Conservation (phyloP, 2,888 invertebrate genomes). For the Athalia cordata region DNA sequence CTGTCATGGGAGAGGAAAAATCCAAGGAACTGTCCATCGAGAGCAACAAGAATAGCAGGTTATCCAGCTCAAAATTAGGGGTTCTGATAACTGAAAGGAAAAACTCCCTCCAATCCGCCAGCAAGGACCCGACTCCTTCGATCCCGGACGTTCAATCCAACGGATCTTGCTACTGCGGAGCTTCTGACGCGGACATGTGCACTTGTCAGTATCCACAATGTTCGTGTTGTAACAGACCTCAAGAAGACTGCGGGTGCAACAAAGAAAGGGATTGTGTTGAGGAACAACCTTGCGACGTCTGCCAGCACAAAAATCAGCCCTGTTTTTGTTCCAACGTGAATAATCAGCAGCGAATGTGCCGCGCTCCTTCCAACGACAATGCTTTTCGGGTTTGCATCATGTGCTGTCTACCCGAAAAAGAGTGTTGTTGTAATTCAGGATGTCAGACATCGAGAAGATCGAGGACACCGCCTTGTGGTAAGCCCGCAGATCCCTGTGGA, state of each 20-base stretch:
- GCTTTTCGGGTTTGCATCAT: conserved; percentile 35
- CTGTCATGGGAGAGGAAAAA: neutral
- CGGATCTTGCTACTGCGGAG: conserved; percentile 1
- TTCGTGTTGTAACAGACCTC: conserved; percentile 11
- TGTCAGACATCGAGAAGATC: conserved; percentile 6
- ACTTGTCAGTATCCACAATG: conserved; percentile 26
- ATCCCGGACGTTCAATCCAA: neutral
- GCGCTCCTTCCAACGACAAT: neutral
- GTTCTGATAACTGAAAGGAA: conserved; percentile 5
- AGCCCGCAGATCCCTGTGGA: neutral
- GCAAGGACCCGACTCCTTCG: neutral
- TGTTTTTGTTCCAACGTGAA: neutral
- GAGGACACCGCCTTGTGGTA: conserved; percentile 8
- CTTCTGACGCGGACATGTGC: conserved; percentile 1
- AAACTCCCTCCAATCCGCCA: conserved; percentile 15
- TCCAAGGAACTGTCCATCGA: neutral
- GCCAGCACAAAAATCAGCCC: neutral
- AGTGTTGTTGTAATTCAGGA: conserved; percentile 45
- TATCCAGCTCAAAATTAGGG: conserved; percentile 15
- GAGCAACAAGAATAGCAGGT: neutral
- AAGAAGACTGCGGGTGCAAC: conserved; percentile 5
- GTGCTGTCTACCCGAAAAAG: conserved; percentile 44
- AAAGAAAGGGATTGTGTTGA: neutral
- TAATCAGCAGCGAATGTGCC: conserved; percentile 15
- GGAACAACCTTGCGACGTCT: neutral